Evolutionary conservation across 1,140 invertebrate species (phyloP), one percentile per base, ranked within the genome.

Genomic region (Calliopsis andreniformis): DNA sequence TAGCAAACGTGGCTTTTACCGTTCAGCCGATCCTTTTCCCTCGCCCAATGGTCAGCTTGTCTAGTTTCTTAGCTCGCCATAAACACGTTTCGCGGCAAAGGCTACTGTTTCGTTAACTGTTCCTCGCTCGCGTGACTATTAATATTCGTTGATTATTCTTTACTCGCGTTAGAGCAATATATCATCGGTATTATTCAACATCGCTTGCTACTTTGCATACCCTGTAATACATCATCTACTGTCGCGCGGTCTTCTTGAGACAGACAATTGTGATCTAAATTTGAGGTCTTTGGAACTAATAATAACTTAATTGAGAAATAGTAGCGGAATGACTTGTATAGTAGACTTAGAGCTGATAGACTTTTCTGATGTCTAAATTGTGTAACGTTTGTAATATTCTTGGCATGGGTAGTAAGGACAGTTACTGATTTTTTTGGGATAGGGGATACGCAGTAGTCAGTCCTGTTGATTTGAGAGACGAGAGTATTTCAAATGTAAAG

Each of bases 51-150:
- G 3, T 10, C 23, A n/a, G 28, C 20, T 43, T 53, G 59, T 62
- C 69, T 62, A 39, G 58, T 62, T 71, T 53, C 69, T 23, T 6
- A 35, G n/a, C 39, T 16, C 25, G 20, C n/a, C 18, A 23, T 6
- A 53, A 71, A 62, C 69, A 32, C 62, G 69, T 62, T 62, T 39
- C n/a, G 49, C 69, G 25, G 32, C 49, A 39, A 51, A 42, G 23
- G 23, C 69, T 62, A 42, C 68, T 39, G 45, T 71, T 71, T 71
- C 58, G 20, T 61, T 71, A 71, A 71, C 69, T 71, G 69, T 62
- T 62, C 32, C 23, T 25, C 4, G 53, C 3, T 25, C 18, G 55
- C 28, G n/a, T 23, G 28, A 47, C 42, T 47, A 70, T 59, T 71
- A 51, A 62, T 51, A 49, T 42, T 35, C 58, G 2, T 14, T 12